Evolutionary conservation across 2,113 vertebrate species (phyloP).

Genomic region (Aptenodytes patagonicus): DNA sequence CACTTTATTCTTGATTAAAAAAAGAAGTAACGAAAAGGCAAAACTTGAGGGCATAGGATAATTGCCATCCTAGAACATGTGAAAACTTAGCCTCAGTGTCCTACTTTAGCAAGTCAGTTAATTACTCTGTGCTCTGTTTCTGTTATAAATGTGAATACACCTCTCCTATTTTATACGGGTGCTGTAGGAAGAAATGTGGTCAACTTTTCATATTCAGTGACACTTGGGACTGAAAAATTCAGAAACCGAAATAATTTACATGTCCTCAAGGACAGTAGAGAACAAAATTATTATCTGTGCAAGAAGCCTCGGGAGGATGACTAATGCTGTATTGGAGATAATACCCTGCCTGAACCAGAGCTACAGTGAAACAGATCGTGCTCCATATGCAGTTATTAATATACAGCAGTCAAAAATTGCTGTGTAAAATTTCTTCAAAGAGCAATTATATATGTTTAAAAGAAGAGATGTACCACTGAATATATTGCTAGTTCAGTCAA

Average conservation of each 20-base stretch:
- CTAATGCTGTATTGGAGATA: neutral
- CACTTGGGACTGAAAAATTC: neutral
- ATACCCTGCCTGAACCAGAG: neutral
- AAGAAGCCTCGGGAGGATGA: neutral
- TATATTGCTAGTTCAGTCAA: neutral
- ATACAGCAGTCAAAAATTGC: neutral
- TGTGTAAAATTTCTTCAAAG: conserved; percentile 4
- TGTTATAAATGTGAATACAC: neutral
- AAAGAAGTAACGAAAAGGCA: neutral
- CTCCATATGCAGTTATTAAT: neutral
- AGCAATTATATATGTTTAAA: neutral
- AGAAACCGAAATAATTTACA: neutral
- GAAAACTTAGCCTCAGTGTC: conserved; percentile 12
- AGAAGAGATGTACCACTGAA: neutral
- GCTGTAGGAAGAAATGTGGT: neutral
- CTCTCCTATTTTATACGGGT: neutral
- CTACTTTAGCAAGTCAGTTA: conserved; percentile 43
- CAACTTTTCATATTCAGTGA: conserved; percentile 2
- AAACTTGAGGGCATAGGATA: conserved; percentile 35
- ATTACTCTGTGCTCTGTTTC: conserved; percentile 23
- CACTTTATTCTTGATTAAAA: neutral
- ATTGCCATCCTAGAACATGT: neutral
- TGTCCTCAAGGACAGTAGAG: conserved; percentile 27
- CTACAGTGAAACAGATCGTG: neutral
- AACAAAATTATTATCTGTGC: conserved; percentile 12